Conservation (phyloP, 2,113 vertebrate species). For the Rhinolophus ferrumequinum region DNA sequence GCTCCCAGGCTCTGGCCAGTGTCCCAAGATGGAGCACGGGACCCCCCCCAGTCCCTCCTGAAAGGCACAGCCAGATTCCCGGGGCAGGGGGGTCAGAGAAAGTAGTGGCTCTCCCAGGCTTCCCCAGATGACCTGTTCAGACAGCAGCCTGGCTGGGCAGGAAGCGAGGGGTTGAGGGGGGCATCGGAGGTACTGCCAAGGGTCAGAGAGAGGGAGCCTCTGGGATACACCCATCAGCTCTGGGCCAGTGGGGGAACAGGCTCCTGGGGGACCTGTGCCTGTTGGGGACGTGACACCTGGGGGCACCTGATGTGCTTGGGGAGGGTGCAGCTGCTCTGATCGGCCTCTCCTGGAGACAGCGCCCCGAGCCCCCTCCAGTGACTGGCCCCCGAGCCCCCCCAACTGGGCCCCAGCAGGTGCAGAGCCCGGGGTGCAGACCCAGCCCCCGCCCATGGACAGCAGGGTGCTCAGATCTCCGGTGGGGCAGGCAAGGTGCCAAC, state of each 20-base stretch:
- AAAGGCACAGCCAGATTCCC: rapidly evolving
- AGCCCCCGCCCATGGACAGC: rapidly evolving
- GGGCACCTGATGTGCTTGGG: not conserved
- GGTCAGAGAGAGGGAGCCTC: not conserved
- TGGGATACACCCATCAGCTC: not conserved
- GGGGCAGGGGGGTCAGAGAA: rapidly evolving
- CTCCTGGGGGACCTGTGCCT: not conserved
- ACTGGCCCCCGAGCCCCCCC: rapidly evolving
- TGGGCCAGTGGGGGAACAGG: not conserved
- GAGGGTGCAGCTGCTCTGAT: rapidly evolving
- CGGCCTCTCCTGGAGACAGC: too few species aligned
- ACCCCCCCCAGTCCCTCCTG: too few species aligned
- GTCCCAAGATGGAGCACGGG: too few species aligned
- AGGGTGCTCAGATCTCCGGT: too few species aligned
- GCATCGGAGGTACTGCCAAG: not conserved
- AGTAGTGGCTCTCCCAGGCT: not conserved
- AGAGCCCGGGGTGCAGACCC: not conserved
- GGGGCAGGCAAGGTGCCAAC: too few species aligned
- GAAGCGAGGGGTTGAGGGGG: not conserved
- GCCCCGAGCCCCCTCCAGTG: rapidly evolving
- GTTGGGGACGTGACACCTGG: too few species aligned
- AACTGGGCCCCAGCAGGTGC: not conserved
- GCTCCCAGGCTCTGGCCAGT: not conserved
- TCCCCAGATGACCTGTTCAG: not conserved
- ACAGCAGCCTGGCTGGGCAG: not conserved